Percentiles rank a stretch among this genome's conserved stretches.
These are phyloP conservation scores for Alectoris magna DNA, from an alignment of 2,797 vertebrate genomes.

Conservation along the genomic window DNA sequence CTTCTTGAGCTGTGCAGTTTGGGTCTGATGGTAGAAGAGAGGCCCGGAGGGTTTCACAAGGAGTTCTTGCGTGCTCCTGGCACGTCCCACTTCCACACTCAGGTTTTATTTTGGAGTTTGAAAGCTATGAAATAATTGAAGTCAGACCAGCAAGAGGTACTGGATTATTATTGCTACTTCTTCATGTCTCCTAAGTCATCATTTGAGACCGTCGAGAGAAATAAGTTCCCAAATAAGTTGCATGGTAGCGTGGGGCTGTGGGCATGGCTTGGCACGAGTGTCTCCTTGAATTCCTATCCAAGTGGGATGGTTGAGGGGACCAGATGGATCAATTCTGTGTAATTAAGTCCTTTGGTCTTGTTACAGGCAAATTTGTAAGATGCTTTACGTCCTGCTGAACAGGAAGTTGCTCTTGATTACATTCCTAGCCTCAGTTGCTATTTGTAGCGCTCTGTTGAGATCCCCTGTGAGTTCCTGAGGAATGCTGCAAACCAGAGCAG, in stretches of 20 bases:
- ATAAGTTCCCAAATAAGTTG: rapidly evolving
- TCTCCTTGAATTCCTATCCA: not conserved
- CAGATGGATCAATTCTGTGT: rapidly evolving
- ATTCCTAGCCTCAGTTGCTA: constrained; percentile 8
- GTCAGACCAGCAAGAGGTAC: not conserved
- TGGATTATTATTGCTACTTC: not conserved
- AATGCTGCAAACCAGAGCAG: not conserved
- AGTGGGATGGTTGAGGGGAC: rapidly evolving
- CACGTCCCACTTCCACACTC: rapidly evolving
- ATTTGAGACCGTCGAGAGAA: not conserved
- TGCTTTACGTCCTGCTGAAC: not conserved
- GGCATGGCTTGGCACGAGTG: not conserved
- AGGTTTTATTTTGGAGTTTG: not conserved
- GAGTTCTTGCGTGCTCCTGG: rapidly evolving
- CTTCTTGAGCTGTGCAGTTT: not conserved
- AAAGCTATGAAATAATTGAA: not conserved
- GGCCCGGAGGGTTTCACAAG: not conserved
- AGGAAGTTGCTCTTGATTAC: not conserved
- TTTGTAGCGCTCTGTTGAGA: not conserved
- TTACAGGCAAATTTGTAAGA: not conserved
- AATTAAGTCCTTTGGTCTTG: not conserved
- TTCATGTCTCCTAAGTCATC: not conserved
- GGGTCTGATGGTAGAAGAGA: not conserved
- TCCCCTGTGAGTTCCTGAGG: constrained; percentile 25
- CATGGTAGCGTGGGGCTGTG: rapidly evolving